Conservation (phyloP, 1,140 invertebrate genomes). For the Ridgeia piscesae region DNA sequence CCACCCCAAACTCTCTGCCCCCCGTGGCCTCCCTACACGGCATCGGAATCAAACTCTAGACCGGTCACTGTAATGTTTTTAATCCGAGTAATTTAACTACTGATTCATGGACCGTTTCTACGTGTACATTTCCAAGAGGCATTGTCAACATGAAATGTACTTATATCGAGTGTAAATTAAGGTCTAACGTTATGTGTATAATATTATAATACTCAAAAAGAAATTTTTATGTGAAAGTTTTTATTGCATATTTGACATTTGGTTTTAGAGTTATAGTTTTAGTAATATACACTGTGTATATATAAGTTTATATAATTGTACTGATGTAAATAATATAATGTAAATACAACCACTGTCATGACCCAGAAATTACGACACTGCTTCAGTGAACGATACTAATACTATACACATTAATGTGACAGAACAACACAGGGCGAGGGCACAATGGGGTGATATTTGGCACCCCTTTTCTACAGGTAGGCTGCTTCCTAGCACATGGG, state of each 20-base stretch:
- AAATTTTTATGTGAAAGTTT: too few species aligned
- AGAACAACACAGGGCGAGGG: neutral
- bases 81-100: neutral
- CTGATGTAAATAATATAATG: too few species aligned
- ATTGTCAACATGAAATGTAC: too few species aligned
- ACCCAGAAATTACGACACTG: neutral
- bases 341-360: neutral
- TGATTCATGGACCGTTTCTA: too few species aligned
- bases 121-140: too few species aligned
- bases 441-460: neutral
- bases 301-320: too few species aligned
- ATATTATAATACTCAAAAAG: too few species aligned
- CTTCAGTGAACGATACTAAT: neutral
- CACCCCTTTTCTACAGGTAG: neutral
- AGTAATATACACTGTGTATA: too few species aligned
- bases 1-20: neutral
- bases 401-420: neutral
- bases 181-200: too few species aligned
- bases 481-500: neutral
- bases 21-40: neutral
- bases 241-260: too few species aligned
- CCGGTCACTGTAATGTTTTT: neutral
- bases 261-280: too few species aligned
- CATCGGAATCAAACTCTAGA: neutral
- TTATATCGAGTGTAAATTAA: too few species aligned